Conservation (phyloP, 92 coral and sea anemone species). For the Zoanthus solanderi region DNA sequence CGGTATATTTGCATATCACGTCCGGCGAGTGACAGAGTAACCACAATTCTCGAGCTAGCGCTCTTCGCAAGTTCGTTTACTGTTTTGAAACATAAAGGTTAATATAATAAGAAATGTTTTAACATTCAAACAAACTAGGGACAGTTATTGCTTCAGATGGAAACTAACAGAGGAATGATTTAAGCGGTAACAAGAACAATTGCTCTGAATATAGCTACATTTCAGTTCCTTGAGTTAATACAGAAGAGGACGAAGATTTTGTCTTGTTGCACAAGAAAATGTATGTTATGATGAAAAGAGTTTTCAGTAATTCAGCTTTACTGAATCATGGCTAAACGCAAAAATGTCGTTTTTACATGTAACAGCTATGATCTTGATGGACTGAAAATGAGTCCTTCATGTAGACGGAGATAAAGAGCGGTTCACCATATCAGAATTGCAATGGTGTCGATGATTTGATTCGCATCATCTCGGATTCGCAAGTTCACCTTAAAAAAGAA, state of each 20-base stretch:
- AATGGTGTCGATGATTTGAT: not conserved
- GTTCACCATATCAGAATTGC: not conserved
- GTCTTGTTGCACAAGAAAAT: not conserved
- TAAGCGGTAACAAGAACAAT: not conserved
- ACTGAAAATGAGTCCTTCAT: not conserved
- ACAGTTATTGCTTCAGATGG: not conserved
- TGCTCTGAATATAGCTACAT: not conserved
- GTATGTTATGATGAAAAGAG: not conserved
- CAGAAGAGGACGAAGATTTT: not conserved
- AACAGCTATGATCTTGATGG: not conserved
- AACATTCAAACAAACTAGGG: not conserved
- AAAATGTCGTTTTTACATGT: not conserved
- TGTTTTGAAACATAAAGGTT: not conserved
- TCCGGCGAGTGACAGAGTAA: not conserved
- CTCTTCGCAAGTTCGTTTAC: not conserved
- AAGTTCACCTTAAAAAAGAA: not conserved
- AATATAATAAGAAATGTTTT: not conserved
- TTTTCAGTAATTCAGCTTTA: not conserved
- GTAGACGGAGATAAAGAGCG: not conserved
- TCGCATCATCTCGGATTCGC: not conserved
- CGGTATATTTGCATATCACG: conserved; percentile 1
- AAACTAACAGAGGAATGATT: not conserved
- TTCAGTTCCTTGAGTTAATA: not conserved
- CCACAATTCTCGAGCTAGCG: not conserved
- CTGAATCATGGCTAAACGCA: not conserved